A percentile compares a stretch with the other conserved stretches of the same genome.
These are phyloP conservation scores for Saxidomus purpurata DNA, from an alignment of 1,140 invertebrate species.

Conservation along the genomic window DNA sequence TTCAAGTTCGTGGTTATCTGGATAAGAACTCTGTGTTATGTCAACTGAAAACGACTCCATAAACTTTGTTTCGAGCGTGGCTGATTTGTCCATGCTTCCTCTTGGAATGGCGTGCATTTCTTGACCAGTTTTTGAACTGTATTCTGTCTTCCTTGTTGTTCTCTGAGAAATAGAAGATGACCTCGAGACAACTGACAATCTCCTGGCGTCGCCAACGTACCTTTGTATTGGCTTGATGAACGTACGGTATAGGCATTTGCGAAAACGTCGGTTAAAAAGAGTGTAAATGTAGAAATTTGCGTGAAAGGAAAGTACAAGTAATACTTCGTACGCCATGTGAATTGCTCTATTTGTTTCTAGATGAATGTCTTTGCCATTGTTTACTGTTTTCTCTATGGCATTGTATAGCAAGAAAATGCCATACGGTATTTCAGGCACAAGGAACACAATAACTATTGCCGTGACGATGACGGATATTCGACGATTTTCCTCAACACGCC, in stretches of 20 bases:
- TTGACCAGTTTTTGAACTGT: neutral
- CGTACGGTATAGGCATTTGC: neutral
- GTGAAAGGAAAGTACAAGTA: too few relatives aligned
- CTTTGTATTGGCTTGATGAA: neutral
- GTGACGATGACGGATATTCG: slow-evolving; percentile 44
- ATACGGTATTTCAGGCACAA: too few relatives aligned
- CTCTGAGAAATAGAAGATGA: neutral
- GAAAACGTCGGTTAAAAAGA: slow-evolving; percentile 40
- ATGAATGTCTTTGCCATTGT: too few relatives aligned
- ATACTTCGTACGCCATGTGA: slow-evolving; percentile 45
- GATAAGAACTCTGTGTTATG: neutral
- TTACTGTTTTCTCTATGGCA: too few relatives aligned
- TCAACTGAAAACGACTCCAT: slow-evolving; percentile 13
- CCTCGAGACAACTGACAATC: neutral
- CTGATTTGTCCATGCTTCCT: neutral
- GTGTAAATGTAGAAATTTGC: slow-evolving; percentile 55
- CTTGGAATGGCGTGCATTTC: neutral
- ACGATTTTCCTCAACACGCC: too few relatives aligned
- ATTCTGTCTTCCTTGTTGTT: neutral
- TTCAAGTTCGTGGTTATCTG: neutral
- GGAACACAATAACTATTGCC: slow-evolving; percentile 33
- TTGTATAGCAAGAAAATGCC: too few relatives aligned
- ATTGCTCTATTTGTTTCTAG: too few relatives aligned
- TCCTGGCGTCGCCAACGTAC: neutral
- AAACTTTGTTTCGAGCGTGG: neutral